Evolutionary conservation across 2,888 invertebrate species (phyloP).

Genomic region (Strigamia crassipes): DNA sequence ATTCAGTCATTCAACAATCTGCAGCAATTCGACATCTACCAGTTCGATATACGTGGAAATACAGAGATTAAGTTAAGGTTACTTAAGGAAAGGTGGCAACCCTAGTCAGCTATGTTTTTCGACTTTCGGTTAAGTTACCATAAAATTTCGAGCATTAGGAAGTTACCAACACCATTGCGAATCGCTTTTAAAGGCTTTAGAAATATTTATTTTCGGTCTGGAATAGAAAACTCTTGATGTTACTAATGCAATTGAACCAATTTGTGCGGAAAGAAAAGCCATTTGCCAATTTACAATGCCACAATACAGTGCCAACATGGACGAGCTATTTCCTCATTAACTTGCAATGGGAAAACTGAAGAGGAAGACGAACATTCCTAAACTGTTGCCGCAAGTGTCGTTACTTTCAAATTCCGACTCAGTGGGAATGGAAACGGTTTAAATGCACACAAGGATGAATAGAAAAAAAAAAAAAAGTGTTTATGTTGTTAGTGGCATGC

Average conservation of each 20-base stretch:
- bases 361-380: neutral
- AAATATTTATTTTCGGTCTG: neutral
- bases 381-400: neutral
- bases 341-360: constrained; percentile 21
- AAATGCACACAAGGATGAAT: neutral
- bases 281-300: constrained; percentile 22
- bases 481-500: neutral
- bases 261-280: constrained; percentile 30
- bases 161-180: no score
- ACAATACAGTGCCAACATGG: constrained; percentile 22
- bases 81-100: no score
- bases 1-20: no score
- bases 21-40: no score
- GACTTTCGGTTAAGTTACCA: no score
- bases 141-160: no score
- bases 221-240: neutral
- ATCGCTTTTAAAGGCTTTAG: no score
- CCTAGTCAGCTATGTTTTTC: no score
- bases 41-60: no score
- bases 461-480: neutral
- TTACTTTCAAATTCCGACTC: neutral
- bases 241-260: constrained; percentile 31
- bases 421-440: neutral
- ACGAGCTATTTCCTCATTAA: constrained; percentile 30
- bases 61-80: no score